A percentile compares a stretch with the other conserved stretches of the same genome.
Conservation (phyloP, 2,888 invertebrate genomes). For the Calameuta idolon region DNA sequence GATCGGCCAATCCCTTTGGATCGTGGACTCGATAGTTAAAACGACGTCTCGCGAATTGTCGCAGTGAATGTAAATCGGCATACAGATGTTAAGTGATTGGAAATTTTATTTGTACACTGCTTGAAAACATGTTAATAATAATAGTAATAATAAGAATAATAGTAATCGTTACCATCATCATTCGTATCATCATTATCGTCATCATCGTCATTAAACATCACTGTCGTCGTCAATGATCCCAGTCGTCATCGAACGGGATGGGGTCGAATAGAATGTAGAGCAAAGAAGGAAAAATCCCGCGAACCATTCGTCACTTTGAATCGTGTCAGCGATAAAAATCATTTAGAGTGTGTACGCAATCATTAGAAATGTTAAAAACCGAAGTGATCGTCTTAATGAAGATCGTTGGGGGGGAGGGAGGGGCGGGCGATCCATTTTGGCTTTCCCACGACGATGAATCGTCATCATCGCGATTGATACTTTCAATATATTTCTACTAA, state of each 20-base stretch:
- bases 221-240: slow-evolving; percentile 30
- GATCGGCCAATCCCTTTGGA: neutral
- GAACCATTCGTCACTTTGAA: neutral
- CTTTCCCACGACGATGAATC: slow-evolving; percentile 20
- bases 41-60: slow-evolving; percentile 9
- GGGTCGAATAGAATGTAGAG: slow-evolving; percentile 37
- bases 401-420: neutral
- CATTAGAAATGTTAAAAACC: neutral
- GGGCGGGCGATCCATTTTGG: slow-evolving; percentile 11
- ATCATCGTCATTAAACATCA: slow-evolving; percentile 34
- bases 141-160: slow-evolving; percentile 32
- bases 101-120: slow-evolving; percentile 42
- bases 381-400: neutral
- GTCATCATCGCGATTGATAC: slow-evolving; percentile 25
- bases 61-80: slow-evolving; percentile 21
- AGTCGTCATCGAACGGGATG: slow-evolving; percentile 34
- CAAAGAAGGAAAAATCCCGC: slow-evolving; percentile 11
- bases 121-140: slow-evolving; percentile 40
- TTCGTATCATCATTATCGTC: slow-evolving; percentile 29
- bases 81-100: slow-evolving; percentile 35
- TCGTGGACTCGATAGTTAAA: neutral
- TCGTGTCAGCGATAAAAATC: neutral
- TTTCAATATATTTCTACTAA: slow-evolving; percentile 32
- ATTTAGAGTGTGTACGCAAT: neutral
- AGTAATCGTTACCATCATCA: slow-evolving; percentile 35